These are phyloP conservation scores for Conistra vaccinii DNA, from an alignment of 2,888 invertebrate species.

Conservation along the genomic window DNA sequence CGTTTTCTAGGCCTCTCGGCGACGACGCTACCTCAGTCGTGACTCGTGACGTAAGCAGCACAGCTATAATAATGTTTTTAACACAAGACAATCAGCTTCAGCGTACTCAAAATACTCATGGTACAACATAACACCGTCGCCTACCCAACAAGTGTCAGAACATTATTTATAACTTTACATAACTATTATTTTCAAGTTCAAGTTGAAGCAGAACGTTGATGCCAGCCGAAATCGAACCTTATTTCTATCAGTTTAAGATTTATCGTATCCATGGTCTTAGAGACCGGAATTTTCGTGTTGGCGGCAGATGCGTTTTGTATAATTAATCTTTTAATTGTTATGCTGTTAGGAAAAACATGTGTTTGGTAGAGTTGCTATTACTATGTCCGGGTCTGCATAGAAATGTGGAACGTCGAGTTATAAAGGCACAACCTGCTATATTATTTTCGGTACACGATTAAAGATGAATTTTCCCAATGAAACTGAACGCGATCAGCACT, in stretches of 20 bases:
- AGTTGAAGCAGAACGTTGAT: slow-evolving; percentile 62
- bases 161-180: slow-evolving; percentile 62
- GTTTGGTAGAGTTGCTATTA: slow-evolving; percentile 19
- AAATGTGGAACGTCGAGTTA: background rate
- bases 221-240: slow-evolving; percentile 38
- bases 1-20: background rate
- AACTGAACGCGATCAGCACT: no score
- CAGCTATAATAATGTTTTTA: background rate
- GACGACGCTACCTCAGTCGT: background rate
- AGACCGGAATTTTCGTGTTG: slow-evolving; percentile 61
- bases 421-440: background rate
- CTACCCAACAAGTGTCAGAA: slow-evolving; percentile 57
- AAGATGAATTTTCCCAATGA: no score
- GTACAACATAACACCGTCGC: slow-evolving; percentile 30
- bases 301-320: slow-evolving; percentile 58
- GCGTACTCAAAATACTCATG: slow-evolving; percentile 9
- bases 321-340: slow-evolving; percentile 63
- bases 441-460: no score
- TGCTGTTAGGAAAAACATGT: slow-evolving; percentile 38
- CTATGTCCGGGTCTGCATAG: slow-evolving; percentile 33
- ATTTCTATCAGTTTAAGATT: background rate
- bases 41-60: background rate
- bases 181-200: slow-evolving; percentile 71
- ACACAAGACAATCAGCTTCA: slow-evolving; percentile 4
- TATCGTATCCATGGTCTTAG: background rate